Evolutionary conservation across 2,113 vertebrate genomes (phyloP).

Genomic region (Nothobranchius kuhntae): DNA sequence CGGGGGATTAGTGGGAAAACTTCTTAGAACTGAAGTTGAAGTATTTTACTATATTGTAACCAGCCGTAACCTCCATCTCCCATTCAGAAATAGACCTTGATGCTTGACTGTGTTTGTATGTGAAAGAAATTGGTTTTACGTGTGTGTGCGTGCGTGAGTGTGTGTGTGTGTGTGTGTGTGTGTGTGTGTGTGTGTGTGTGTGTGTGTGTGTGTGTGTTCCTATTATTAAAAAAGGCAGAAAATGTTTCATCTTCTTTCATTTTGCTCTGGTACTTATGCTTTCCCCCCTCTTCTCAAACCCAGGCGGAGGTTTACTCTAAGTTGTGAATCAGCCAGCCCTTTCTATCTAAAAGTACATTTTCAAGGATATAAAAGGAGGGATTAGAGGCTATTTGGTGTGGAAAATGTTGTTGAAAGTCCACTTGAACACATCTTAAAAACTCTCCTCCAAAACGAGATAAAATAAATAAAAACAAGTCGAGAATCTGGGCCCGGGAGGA

Average conservation of each 20-base stretch:
- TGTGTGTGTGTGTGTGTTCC: neutral
- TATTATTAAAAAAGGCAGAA: slow-evolving; percentile 17
- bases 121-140: slow-evolving; percentile 8
- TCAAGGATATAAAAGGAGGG: slow-evolving; percentile 56
- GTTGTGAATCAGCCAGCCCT: slow-evolving; percentile 42
- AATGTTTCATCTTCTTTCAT: slow-evolving; percentile 49
- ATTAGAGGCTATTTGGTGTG: slow-evolving; percentile 52
- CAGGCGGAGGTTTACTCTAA: slow-evolving; percentile 44
- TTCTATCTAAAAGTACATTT: slow-evolving; percentile 54
- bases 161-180: slow-evolving; percentile 10
- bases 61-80: slow-evolving; percentile 35
- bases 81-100: slow-evolving; percentile 17
- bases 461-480: slow-evolving; percentile 5
- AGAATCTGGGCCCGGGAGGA: slow-evolving; percentile 15
- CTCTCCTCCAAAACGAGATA: slow-evolving; percentile 13
- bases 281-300: slow-evolving; percentile 28
- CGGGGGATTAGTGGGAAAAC: slow-evolving; percentile 64
- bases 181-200: slow-evolving; percentile 4
- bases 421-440: slow-evolving; percentile 45
- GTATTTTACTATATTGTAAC: slow-evolving; percentile 54
- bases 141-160: slow-evolving; percentile 1
- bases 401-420: slow-evolving; percentile 55
- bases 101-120: slow-evolving; percentile 37
- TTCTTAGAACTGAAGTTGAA: slow-evolving; percentile 60
- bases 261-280: slow-evolving; percentile 16